Evolutionary conservation across 1,140 invertebrate species (phyloP), one percentile per base, ranked within the genome.

Genomic region (Lamellibrachia luymesi): DNA sequence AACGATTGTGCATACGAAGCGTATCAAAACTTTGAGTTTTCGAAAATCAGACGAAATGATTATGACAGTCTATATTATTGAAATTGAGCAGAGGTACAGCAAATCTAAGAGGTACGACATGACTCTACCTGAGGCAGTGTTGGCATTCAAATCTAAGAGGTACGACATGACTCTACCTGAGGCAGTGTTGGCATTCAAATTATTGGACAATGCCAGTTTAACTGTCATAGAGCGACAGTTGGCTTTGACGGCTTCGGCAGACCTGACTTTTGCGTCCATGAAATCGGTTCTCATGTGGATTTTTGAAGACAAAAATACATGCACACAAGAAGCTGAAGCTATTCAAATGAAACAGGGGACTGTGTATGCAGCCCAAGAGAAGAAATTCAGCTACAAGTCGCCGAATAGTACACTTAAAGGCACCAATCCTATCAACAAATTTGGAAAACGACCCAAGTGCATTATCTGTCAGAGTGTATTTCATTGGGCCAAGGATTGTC

Each of bases 21-120:
- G 2, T 94, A 94, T 90, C 91, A 90, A 51, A 90, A 89, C 27
- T 94, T 94, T 94, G 94, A 91, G 4, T 4, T 94, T 93, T 91
- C 50, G 50, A 27, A 92, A 80, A 92, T 38, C 13, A 25, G 25
- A n/a, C n/a, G 93, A 93, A 92, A 93, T 91, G 51, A 90, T 50
- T 64, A 94, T 93, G 90, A 80, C 93, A 1, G 94, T 94, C 89
- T 94, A 93, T 64, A 93, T 94, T 52, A 27, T 94, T 52, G 94
- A 94, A 52, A 6, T 52, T 10, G 51, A 52, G 51, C 51, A 52
- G 51, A 52, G 51, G 51, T 52, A 52, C 51, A 92, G 94, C 93
- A 92, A 94, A 38, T 89, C 91, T 89, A 92, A 92, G 80, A 94
- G 93, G 90, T 91, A 92, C 93, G 91, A 94, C 17, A 94, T 94